Conservation (phyloP, 2,888 invertebrate genomes). For the Heliconius charithonia region DNA sequence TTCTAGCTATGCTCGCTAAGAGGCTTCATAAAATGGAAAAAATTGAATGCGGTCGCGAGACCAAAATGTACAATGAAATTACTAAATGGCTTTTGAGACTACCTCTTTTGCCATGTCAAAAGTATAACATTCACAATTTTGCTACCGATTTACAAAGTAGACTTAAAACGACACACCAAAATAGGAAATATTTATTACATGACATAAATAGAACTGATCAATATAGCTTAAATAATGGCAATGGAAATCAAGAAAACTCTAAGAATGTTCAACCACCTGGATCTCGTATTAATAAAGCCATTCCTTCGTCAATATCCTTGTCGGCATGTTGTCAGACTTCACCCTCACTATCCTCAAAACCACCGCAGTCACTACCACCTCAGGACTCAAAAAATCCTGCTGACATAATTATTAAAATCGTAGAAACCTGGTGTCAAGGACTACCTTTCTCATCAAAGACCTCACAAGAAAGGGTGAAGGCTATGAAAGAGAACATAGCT, state of each 20-base stretch:
- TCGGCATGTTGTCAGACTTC: conserved; percentile 43
- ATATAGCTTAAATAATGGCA: background rate
- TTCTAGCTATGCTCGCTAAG: conserved; percentile 60
- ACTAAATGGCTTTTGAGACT: conserved; percentile 61
- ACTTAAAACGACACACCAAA: conserved; percentile 56
- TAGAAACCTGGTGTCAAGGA: conserved; percentile 63
- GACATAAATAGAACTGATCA: conserved; percentile 41
- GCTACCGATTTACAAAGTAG: conserved; percentile 53
- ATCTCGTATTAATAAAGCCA: conserved; percentile 46
- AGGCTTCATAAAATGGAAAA: conserved; percentile 64
- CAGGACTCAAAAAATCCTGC: conserved; percentile 53
- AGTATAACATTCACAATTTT: conserved; percentile 51
- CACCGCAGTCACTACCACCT: conserved; percentile 27
- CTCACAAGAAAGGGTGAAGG: conserved; percentile 49
- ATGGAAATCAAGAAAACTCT: conserved; percentile 43
- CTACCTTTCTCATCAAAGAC: conserved; percentile 55
- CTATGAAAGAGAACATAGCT: conserved; percentile 55
- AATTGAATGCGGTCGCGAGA: conserved; percentile 50
- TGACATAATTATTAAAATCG: conserved; percentile 59
- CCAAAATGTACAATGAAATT: conserved; percentile 61
- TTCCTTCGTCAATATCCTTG: background rate
- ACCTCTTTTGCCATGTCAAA: conserved; percentile 54
- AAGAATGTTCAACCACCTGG: conserved; percentile 52
- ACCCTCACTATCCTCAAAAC: background rate
- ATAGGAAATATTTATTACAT: conserved; percentile 55